These are phyloP conservation scores for Gallirallus australis DNA, from an alignment of 2,797 vertebrate species.

Conservation along the genomic window DNA sequence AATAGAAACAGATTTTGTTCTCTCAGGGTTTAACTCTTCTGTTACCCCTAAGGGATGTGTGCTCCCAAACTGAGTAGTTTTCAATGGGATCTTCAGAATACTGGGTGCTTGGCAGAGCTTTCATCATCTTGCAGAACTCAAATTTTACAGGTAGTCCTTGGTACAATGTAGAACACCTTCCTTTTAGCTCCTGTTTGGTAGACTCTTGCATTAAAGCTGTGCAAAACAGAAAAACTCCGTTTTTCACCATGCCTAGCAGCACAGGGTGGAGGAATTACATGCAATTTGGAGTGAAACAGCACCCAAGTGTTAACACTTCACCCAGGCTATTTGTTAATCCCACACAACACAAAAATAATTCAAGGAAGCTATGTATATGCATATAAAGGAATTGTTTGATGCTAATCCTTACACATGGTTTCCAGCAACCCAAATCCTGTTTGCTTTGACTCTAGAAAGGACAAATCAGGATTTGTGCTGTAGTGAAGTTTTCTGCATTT, in stretches of 20 bases:
- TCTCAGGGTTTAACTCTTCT: neutral
- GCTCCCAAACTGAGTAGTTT: neutral
- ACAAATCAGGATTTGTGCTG: slow-evolving; percentile 12
- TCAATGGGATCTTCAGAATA: neutral
- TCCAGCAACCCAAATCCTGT: neutral
- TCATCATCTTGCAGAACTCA: neutral
- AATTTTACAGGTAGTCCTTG: neutral
- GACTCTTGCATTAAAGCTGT: neutral
- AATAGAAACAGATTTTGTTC: neutral
- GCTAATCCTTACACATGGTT: neutral
- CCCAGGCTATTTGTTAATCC: neutral
- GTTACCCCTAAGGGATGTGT: neutral
- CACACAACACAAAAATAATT: neutral
- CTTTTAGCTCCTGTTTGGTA: neutral
- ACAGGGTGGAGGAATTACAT: neutral
- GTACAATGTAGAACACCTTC: neutral
- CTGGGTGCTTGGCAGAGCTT: neutral
- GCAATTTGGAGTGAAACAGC: neutral
- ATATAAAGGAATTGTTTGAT: neutral
- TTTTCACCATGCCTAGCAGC: neutral
- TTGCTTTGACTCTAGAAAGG: neutral
- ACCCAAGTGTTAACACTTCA: neutral
- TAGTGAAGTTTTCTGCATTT: slow-evolving; percentile 34
- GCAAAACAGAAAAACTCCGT: neutral
- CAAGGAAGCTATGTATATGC: neutral